These are phyloP conservation scores for Itoplectis maculator DNA, from an alignment of 2,888 invertebrate genomes.

Conservation along the genomic window DNA sequence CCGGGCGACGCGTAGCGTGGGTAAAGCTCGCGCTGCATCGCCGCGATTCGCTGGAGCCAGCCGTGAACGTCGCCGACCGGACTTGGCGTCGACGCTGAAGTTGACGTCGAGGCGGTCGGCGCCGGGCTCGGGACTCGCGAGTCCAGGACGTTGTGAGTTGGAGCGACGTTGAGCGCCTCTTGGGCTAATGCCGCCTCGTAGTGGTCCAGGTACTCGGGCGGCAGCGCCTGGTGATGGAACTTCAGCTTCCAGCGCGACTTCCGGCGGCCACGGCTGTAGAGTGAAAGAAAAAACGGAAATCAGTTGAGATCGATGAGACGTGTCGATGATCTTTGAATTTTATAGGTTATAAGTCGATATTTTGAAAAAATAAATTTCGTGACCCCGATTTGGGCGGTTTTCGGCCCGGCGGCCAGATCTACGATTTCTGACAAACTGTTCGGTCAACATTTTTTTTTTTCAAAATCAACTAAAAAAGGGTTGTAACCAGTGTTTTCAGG, in stretches of 20 bases:
- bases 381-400: too few relatives aligned
- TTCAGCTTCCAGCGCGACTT: slow-evolving; percentile 91
- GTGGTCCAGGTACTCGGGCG: slow-evolving; percentile 92
- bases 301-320: too few relatives aligned
- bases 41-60: slow-evolving; percentile 91
- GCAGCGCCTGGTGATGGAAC: slow-evolving; percentile 92
- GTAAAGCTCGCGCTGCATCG: slow-evolving; percentile 88
- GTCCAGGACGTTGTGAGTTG: slow-evolving; percentile 74
- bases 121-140: slow-evolving; percentile 82
- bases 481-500: too few relatives aligned
- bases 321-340: too few relatives aligned
- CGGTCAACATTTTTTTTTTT: too few relatives aligned
- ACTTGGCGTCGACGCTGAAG: slow-evolving; percentile 76
- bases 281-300: neutral
- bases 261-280: slow-evolving; percentile 85
- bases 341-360: too few relatives aligned
- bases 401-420: too few relatives aligned
- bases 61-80: slow-evolving; percentile 84
- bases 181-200: slow-evolving; percentile 90
- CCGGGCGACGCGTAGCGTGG: slow-evolving; percentile 64
- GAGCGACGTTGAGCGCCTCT: slow-evolving; percentile 81
- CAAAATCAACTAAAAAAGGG: too few relatives aligned
- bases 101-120: slow-evolving; percentile 77
- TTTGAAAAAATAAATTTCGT: too few relatives aligned
- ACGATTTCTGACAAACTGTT: too few relatives aligned